Percentiles rank a stretch among this genome's conserved stretches.
These are phyloP conservation scores for Tragelaphus buxtoni DNA, from an alignment of 2,113 vertebrate species.

Conservation along the genomic window DNA sequence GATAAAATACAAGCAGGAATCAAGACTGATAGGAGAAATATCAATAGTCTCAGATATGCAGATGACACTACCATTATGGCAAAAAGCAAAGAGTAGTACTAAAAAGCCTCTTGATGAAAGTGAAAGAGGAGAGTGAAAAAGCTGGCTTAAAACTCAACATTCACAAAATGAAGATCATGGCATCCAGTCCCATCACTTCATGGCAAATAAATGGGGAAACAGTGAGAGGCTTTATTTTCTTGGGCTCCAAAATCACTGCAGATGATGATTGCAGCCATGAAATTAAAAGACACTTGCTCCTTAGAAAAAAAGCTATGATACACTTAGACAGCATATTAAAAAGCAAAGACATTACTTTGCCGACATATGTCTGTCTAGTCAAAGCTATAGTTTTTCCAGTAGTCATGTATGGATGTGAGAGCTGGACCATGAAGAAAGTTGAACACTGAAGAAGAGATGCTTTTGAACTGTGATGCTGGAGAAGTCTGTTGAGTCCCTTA, in stretches of 20 bases:
- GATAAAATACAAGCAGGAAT: background rate
- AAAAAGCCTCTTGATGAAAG: background rate
- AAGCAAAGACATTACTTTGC: background rate
- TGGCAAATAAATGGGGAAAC: background rate
- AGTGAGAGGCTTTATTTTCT: background rate
- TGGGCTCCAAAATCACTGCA: background rate
- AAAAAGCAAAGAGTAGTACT: background rate
- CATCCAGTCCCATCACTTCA: background rate
- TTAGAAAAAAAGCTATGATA: background rate
- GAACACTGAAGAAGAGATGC: background rate
- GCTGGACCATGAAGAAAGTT: background rate
- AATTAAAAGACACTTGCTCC: background rate
- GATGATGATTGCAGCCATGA: background rate
- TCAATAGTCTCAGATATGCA: background rate
- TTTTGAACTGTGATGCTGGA: background rate
- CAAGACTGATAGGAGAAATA: background rate
- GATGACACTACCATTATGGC: background rate
- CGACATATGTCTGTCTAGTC: background rate
- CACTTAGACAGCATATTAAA: background rate
- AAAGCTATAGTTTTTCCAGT: background rate
- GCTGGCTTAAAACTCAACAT: background rate
- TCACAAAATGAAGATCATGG: background rate
- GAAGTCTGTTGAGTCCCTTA: background rate
- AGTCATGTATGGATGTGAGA: background rate
- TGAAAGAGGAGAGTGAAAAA: background rate